These are phyloP conservation scores for Tenthredo livida DNA, from an alignment of 2,888 invertebrate species.

Conservation along the genomic window DNA sequence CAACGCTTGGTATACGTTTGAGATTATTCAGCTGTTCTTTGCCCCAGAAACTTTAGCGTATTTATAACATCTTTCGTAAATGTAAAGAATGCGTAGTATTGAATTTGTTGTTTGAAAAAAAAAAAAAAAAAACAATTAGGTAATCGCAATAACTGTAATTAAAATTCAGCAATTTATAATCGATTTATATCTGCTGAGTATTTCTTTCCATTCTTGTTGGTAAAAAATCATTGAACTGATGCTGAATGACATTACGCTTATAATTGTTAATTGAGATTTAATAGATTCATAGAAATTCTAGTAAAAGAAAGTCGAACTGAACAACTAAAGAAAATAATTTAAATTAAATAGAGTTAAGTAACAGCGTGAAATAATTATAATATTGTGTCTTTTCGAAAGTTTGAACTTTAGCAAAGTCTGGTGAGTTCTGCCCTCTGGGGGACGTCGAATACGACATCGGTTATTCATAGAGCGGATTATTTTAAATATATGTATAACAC, in stretches of 20 bases:
- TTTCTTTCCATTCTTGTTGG: background rate
- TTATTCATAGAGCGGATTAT: slow-evolving; percentile 49
- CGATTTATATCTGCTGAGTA: background rate
- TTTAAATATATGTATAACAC: slow-evolving; percentile 17
- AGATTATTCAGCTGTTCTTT: slow-evolving; percentile 50
- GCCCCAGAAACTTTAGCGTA: slow-evolving; percentile 53
- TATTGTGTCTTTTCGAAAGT: background rate
- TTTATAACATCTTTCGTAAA: slow-evolving; percentile 54
- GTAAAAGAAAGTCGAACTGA: background rate
- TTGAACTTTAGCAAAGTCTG: background rate
- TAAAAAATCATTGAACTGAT: background rate
- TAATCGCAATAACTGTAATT: background rate
- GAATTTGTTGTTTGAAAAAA: slow-evolving; percentile 12
- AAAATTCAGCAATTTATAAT: background rate
- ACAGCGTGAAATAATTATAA: background rate
- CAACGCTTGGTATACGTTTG: slow-evolving; percentile 1
- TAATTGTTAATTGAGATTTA: background rate
- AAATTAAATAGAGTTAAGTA: background rate
- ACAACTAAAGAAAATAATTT: background rate
- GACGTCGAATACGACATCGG: background rate
- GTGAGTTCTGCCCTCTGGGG: slow-evolving; percentile 30
- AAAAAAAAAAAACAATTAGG: background rate
- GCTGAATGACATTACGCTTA: too few relatives aligned
- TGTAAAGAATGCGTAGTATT: slow-evolving; percentile 17
- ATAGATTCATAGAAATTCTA: background rate